Conservation (phyloP, 2,113 vertebrate species). For the Mustela lutreola region DNA sequence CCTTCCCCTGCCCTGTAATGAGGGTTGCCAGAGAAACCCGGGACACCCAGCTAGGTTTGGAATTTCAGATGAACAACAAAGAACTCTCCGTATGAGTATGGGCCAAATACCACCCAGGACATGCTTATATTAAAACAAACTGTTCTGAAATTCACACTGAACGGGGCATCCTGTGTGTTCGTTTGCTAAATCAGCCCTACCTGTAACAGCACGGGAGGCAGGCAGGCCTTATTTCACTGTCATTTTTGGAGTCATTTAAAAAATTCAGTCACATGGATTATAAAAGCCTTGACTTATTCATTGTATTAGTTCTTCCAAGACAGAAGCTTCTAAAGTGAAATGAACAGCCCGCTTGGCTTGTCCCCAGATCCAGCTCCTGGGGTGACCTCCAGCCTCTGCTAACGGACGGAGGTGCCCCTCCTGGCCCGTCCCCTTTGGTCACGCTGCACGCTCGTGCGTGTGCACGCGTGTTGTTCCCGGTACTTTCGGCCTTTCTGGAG, state of each 20-base stretch:
- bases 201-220: rapidly evolving
- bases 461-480: background rate
- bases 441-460: background rate
- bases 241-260: background rate
- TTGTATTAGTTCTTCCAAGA: background rate
- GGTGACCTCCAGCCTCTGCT: background rate
- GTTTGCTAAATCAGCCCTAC: background rate
- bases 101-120: background rate
- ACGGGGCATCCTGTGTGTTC: background rate
- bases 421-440: background rate
- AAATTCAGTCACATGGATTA: background rate
- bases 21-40: rapidly evolving
- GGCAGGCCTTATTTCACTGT: background rate
- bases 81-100: rapidly evolving
- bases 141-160: background rate
- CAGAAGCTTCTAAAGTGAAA: background rate
- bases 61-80: background rate
- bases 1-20: background rate
- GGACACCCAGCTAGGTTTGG: background rate
- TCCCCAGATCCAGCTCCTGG: background rate
- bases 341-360: rapidly evolving
- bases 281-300: background rate
- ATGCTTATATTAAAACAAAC: background rate
- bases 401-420: rapidly evolving
- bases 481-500: background rate